phyloP scores from a whole-genome alignment of 2,888 invertebrate species.

The Conomelus anceps region DNA sequence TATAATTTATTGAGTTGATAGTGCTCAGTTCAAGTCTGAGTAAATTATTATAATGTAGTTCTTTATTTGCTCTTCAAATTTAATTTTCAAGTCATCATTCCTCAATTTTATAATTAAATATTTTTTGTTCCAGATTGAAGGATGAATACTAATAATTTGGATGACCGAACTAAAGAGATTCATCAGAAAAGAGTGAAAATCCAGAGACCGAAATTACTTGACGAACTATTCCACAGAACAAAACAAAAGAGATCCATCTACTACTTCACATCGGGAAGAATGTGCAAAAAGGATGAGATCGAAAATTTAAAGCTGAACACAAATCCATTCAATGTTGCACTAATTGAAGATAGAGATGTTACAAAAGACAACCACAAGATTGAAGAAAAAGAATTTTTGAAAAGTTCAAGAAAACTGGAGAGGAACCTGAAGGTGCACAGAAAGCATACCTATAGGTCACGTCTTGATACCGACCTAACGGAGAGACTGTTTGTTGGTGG shows the following conservation, averaged over 20 bases:
- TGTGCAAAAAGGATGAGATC: not conserved
- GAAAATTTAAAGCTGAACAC: not conserved
- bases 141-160: not conserved
- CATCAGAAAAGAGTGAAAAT: slow-evolving; percentile 5
- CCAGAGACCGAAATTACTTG: slow-evolving; percentile 2
- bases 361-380: not conserved
- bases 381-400: not conserved
- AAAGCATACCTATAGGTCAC: not conserved
- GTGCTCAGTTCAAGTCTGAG: too few relatives aligned
- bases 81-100: too few relatives aligned
- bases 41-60: too few relatives aligned
- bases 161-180: not conserved
- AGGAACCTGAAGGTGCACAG: not conserved
- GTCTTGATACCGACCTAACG: not conserved
- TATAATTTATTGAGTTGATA: too few relatives aligned
- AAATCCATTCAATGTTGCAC: not conserved
- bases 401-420: not conserved
- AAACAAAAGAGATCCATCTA: slow-evolving; percentile 16
- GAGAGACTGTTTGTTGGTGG: not conserved
- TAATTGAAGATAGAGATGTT: not conserved
- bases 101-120: not conserved
- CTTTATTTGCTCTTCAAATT: too few relatives aligned
- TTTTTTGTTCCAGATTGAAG: not conserved
- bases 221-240: slow-evolving; percentile 19
- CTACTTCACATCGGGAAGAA: slow-evolving; percentile 25